Base-by-base conservation (phyloP, 1,140 invertebrate genomes). In the Sycophila sp. region DNA sequence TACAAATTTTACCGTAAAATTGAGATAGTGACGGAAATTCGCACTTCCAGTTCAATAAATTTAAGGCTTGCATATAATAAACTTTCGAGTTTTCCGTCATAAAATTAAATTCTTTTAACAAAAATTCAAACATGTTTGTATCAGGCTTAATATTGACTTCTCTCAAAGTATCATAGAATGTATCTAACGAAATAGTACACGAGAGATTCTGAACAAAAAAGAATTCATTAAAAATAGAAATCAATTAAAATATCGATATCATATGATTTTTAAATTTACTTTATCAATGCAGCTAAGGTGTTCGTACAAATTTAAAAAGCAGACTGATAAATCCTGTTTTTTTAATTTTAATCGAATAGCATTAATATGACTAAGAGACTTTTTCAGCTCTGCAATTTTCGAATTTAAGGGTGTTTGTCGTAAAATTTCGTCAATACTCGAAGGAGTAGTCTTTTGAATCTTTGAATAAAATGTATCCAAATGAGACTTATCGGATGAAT, bases 11-110 rank as follows among this genome's bases (percentile, higher is more conserved):
- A 78, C 75, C 68, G 38, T 75, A 19, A 38, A 55, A 58, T 67
- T 68, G 73, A 42, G 70, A 36, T n/a, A 79, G 17, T 40, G 34
- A 47, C 7, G 78, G 74, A 64, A 77, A 77, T 11, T 64, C 47
- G 30, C 51, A 68, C 47, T 69, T 78, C 69, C 71, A 77, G 36
- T 78, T 78, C 40, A 79, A 66, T 51, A 79, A 74, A 51, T 78
- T 58, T 5, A 78, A 32, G 15, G 76, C 64, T 22, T 76, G 13
- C 19, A 26, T 64, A 15, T 76, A 79, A 49, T 75, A 47, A 8
- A 79, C 11, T n/a, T n/a, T n/a, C 36, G 51, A 64, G 24, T 65
- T 22, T 7, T 72, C 34, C 19, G 62, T 60, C 5, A 68, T 66
- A 38, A 76, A 73, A 28, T 63, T 51, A 11, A 76, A 73, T 13